Base-by-base conservation (phyloP, 2,113 vertebrate species). In the Epinephelus fuscoguttatus region DNA sequence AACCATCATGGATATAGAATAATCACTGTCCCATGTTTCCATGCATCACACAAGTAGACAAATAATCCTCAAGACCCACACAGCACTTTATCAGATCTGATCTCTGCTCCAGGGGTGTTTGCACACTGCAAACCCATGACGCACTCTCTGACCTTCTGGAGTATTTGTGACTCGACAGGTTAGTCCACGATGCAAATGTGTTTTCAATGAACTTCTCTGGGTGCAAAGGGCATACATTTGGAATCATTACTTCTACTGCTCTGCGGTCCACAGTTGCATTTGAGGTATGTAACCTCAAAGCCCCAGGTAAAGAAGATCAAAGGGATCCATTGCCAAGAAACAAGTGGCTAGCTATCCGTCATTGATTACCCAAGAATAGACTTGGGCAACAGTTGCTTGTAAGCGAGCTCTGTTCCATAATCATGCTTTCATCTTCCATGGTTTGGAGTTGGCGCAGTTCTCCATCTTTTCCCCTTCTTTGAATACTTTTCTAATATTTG, bases 241-340 rank as follows among this genome's bases (percentile, higher is more conserved):
- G 2, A 81, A 42, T 61, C 60, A 74, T 74, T 59, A 66, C 12
- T 70, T 52, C 62, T 68, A 0, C 71, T 42, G 68, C 66, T 81
- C 84, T 72, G 60, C 67, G 73, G 86, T 88, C 63, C 61, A 88
- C 53, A 11, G 12, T 10, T 17, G 30, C 10, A 47, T 92, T 75
- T 70, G 83, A 92, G 87, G 90, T 81, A 95, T 95, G 89, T 69
- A 85, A 71, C 83, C 85, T 86, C 19, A 55, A 49, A 87, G 57
- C 87, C 85, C 23, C 37, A 87, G 86, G 89, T 70, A 53, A 66
- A 61, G 68, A 79, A 84, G 84, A 75, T 82, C 19, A 4, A 50
- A 80, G 81, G 87, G 82, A 52, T 30, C 66, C 12, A 40, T 2
- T 63, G 62, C 4, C 25, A 92, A 84, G 91, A 92, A 95, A 71